A percentile compares a stretch with the other conserved stretches of the same genome.
These are phyloP conservation scores for Ornithoptera alexandrae DNA, from an alignment of 2,888 invertebrate genomes.

Conservation along the genomic window DNA sequence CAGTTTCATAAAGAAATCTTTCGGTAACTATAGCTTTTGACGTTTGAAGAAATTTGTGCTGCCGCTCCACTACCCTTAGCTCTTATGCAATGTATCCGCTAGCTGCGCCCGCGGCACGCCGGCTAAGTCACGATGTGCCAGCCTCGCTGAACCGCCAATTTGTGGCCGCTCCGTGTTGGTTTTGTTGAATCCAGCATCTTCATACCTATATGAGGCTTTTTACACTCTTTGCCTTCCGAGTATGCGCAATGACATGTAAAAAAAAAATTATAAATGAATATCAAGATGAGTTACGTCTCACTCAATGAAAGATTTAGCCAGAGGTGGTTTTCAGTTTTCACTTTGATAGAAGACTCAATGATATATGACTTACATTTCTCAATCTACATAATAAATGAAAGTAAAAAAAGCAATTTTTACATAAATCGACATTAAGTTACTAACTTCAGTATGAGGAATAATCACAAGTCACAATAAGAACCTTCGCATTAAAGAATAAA, in stretches of 20 bases:
- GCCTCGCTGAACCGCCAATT: constrained; percentile 75
- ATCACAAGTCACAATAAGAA: no score
- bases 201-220: constrained; percentile 66
- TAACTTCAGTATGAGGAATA: no score
- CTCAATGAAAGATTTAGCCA: constrained; percentile 10
- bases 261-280: constrained; percentile 17
- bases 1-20: no score
- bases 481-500: no score
- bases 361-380: no score
- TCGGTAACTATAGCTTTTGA: background rate
- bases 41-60: background rate
- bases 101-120: constrained; percentile 60
- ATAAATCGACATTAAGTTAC: background rate
- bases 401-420: background rate
- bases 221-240: constrained; percentile 58
- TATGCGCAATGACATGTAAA: constrained; percentile 19
- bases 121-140: constrained; percentile 72
- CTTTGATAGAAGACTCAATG: no score
- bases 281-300: constrained; percentile 5
- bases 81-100: constrained; percentile 42
- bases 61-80: constrained; percentile 3
- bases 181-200: constrained; percentile 76
- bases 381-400: background rate
- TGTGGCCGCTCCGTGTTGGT: constrained; percentile 77
- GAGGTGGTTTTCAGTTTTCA: background rate